A percentile compares a stretch with the other conserved stretches of the same genome.
phyloP scores from a whole-genome alignment of 2,888 invertebrate genomes.

The Drosophila incognita region DNA sequence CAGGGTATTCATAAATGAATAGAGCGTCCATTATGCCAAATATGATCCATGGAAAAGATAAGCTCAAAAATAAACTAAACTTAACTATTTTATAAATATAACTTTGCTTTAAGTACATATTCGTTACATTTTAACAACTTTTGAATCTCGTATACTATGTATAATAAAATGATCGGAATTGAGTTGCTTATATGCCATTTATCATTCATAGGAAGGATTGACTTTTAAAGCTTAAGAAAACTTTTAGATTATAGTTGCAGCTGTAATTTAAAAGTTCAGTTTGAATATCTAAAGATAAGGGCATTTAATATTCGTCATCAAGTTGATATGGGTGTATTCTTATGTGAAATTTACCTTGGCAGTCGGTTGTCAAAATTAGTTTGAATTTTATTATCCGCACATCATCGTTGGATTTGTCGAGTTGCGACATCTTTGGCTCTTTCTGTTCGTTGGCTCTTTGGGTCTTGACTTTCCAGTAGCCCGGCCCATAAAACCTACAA shows the following conservation, averaged over 20 bases:
- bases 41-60: background rate
- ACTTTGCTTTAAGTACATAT: background rate
- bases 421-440: slow-evolving; percentile 36
- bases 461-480: slow-evolving; percentile 72
- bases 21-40: background rate
- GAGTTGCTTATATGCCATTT: background rate
- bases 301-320: slow-evolving; percentile 16
- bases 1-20: background rate
- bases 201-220: background rate
- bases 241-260: background rate
- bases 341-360: slow-evolving; percentile 57
- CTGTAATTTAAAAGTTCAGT: background rate
- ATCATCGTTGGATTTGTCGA: slow-evolving; percentile 49
- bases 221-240: rapidly evolving
- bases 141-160: background rate
- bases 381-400: slow-evolving; percentile 71
- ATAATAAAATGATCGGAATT: background rate
- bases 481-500: slow-evolving; percentile 68
- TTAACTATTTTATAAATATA: background rate
- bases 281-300: background rate
- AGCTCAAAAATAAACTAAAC: background rate
- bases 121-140: background rate
- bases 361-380: slow-evolving; percentile 73
- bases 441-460: slow-evolving; percentile 30
- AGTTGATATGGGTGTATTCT: slow-evolving; percentile 11